Conservation (phyloP, 2,113 vertebrate genomes). For the Rallus limicola region DNA sequence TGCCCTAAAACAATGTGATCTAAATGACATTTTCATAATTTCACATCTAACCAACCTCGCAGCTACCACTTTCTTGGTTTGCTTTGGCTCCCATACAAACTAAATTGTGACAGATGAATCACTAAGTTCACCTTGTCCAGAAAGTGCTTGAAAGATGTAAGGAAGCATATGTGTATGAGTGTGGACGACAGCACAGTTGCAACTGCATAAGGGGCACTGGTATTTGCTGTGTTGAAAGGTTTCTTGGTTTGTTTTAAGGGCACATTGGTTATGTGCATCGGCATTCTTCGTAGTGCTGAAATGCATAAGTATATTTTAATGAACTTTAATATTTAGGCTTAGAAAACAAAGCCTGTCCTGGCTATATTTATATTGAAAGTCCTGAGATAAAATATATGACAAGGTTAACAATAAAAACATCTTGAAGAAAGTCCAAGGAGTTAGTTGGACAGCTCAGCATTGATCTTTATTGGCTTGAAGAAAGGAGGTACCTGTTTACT, state of each 20-base stretch:
- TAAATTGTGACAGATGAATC: neutral
- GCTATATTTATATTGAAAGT: neutral
- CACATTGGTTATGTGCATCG: neutral
- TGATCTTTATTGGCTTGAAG: neutral
- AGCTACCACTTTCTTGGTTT: neutral
- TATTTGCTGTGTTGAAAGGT: neutral
- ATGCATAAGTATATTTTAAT: neutral
- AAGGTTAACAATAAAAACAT: neutral
- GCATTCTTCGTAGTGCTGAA: neutral
- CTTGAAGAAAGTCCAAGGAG: neutral
- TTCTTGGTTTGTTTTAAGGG: neutral
- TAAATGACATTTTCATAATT: neutral
- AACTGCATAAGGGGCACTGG: neutral
- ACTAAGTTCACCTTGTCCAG: neutral
- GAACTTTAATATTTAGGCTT: neutral
- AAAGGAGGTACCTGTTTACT: neutral
- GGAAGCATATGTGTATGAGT: neutral
- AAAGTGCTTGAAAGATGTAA: neutral
- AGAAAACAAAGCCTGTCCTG: neutral
- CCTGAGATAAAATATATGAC: neutral
- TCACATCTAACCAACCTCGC: neutral
- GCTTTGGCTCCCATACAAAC: neutral
- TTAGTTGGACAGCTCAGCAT: neutral
- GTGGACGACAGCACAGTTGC: neutral
- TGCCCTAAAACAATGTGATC: neutral